Conservation (phyloP, 64 coral and sea anemone species). For the Cladopsammia gracilis region DNA sequence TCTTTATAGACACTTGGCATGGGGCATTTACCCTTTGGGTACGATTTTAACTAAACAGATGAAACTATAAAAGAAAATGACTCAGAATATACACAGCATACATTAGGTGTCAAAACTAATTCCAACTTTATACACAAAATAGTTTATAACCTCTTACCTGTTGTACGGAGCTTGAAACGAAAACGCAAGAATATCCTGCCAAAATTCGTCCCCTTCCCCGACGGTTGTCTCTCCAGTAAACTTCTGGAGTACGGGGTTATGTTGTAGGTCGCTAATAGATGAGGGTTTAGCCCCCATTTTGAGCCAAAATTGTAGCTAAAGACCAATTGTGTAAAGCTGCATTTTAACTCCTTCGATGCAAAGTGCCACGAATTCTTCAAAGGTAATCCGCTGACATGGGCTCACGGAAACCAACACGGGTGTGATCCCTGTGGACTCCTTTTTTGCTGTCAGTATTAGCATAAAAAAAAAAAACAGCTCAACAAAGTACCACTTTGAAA, state of each 20-base stretch:
- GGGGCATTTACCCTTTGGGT: too few species aligned
- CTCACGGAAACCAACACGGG: background rate
- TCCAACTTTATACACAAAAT: background rate
- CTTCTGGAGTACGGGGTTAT: conserved; percentile 90
- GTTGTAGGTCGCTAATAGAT: conserved; percentile 95
- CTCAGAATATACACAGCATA: too few species aligned
- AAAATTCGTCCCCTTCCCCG: conserved; percentile 85
- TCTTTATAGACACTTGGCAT: too few species aligned
- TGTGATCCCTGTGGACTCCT: too few species aligned
- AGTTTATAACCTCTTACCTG: conserved; percentile 58
- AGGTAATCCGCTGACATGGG: conserved; percentile 60
- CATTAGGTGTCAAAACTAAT: too few species aligned
- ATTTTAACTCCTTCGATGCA: conserved; percentile 2
- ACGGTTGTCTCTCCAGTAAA: conserved; percentile 85
- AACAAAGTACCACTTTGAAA: too few species aligned
- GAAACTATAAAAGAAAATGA: too few species aligned
- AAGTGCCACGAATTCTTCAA: conserved; percentile 79
- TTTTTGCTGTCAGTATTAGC: background rate
- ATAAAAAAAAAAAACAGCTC: too few species aligned
- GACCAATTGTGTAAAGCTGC: background rate
- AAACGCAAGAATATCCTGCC: conserved; percentile 91
- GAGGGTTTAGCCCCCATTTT: conserved; percentile 98
- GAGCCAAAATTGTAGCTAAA: background rate
- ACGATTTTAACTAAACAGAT: too few species aligned
- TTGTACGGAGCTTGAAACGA: conserved; percentile 88